phyloP scores from a whole-genome alignment of 2,113 vertebrate species.

The Piprites chloris region DNA sequence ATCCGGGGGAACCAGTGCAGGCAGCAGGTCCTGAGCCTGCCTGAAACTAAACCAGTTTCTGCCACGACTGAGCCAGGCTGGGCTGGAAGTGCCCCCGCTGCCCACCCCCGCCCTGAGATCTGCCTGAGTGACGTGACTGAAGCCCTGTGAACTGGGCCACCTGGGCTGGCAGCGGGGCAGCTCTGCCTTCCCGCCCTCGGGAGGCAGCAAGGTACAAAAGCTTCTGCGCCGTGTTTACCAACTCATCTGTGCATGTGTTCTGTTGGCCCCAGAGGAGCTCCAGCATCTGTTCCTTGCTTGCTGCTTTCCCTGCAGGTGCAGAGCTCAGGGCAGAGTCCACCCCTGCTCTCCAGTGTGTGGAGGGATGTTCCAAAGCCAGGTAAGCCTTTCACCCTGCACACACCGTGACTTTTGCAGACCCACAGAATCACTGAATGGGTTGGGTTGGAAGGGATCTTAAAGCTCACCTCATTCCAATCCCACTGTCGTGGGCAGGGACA shows the following conservation, averaged over 20 bases:
- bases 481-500: neutral
- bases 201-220: neutral
- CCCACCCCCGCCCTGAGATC: neutral
- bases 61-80: neutral
- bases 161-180: neutral
- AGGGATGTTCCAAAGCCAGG: neutral
- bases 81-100: neutral
- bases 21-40: neutral
- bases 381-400: rapidly evolving
- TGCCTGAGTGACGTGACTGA: rapidly evolving
- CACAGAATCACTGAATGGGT: neutral
- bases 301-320: neutral
- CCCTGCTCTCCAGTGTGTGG: neutral
- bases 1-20: rapidly evolving
- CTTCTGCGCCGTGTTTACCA: neutral
- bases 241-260: rapidly evolving
- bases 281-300: rapidly evolving
- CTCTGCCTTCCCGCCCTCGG: rapidly evolving
- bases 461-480: neutral
- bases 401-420: rapidly evolving
- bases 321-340: neutral
- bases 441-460: neutral
- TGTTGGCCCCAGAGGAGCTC: neutral
- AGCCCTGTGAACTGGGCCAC: neutral
- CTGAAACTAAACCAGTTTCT: neutral